phyloP scores from a whole-genome alignment of 2,113 vertebrate species.

The Sialia sialis region DNA sequence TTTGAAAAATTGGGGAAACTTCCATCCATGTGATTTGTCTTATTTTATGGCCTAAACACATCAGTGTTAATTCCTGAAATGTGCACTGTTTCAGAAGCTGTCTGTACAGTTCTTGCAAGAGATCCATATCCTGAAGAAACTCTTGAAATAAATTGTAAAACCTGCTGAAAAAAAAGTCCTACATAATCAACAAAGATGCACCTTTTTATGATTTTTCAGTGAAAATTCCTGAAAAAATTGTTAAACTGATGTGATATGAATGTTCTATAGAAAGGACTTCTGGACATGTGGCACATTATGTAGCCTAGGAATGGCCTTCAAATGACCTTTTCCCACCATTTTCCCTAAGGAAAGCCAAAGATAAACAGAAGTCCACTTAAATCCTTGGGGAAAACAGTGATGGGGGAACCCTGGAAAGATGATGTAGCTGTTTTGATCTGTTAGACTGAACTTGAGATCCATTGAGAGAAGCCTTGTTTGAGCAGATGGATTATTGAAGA shows the following conservation, averaged over 20 bases:
- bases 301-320: neutral
- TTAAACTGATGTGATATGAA: neutral
- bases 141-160: slow-evolving; percentile 20
- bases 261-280: neutral
- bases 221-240: neutral
- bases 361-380: neutral
- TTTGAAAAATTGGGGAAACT: neutral
- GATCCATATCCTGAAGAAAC: slow-evolving; percentile 8
- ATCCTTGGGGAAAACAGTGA: neutral
- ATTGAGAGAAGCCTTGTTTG: neutral
- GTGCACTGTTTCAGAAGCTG: neutral
- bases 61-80: slow-evolving; percentile 34
- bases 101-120: slow-evolving; percentile 41
- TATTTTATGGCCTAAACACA: neutral
- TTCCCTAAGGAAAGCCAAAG: neutral
- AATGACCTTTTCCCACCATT: accelerated
- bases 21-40: neutral
- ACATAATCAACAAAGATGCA: neutral
- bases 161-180: neutral
- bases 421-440: neutral
- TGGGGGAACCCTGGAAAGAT: accelerated
- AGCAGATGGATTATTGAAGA: neutral
- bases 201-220: neutral
- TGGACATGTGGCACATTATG: neutral
- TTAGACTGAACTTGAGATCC: neutral